These are phyloP conservation scores for Carassius gibelio DNA, from an alignment of 2,113 vertebrate species.

Conservation along the genomic window DNA sequence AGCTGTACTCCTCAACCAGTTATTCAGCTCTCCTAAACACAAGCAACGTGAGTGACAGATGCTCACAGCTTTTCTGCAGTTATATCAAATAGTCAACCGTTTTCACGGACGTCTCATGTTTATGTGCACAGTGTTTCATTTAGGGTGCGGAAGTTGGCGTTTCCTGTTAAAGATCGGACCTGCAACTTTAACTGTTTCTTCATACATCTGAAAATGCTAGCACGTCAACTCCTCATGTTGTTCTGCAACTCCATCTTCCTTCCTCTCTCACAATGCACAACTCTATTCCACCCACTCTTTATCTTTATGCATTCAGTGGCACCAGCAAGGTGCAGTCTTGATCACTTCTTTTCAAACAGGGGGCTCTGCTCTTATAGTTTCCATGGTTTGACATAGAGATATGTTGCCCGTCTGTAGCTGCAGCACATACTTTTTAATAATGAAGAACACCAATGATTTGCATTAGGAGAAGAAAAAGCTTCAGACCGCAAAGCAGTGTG, in stretches of 20 bases:
- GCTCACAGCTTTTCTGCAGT: background rate
- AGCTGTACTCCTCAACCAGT: background rate
- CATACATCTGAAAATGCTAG: conserved; percentile 17
- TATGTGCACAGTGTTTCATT: conserved; percentile 36
- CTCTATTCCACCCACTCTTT: background rate
- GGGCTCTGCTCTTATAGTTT: background rate
- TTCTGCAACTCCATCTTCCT: conserved; percentile 49
- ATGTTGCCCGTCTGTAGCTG: background rate
- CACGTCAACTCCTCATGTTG: conserved; percentile 22
- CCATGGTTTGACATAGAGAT: background rate
- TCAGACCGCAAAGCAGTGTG: too few species aligned
- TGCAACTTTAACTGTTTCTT: conserved; percentile 62
- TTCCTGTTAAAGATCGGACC: conserved; percentile 75
- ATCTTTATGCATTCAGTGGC: background rate
- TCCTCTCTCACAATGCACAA: conserved; percentile 22
- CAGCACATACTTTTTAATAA: background rate
- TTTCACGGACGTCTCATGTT: conserved; percentile 27
- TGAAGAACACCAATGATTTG: background rate
- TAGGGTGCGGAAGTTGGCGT: conserved; percentile 71
- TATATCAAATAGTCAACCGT: background rate
- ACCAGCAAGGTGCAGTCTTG: background rate
- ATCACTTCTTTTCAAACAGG: background rate
- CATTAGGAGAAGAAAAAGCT: too few species aligned
- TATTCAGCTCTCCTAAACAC: background rate
- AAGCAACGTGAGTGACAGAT: conserved; percentile 4